Base-by-base conservation (phyloP, 2,797 vertebrate species). In the Pelobates cultripes region DNA sequence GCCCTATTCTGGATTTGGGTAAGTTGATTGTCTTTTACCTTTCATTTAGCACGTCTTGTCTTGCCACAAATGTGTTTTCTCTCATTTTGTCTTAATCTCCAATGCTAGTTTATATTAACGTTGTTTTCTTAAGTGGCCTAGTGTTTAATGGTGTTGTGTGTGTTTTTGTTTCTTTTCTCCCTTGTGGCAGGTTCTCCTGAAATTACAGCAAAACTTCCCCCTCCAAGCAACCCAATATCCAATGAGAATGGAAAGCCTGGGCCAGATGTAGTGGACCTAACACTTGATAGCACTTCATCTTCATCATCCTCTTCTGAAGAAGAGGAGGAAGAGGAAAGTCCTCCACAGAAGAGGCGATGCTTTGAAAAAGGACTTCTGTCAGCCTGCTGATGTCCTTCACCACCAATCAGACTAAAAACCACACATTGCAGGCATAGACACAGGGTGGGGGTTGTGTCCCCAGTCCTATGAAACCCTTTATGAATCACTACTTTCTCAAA, bases 361-460 rank as follows among this genome's bases (percentile, higher is more conserved):
- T 98, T 96, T 0, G 96, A 97, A 90, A 99, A 99, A 90, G 97
- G 97, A 91, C 93, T 99, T 88, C 97, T 99, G 88, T 97, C 98
- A 7, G 97, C 97, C 82, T 99, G 97, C 95, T 99, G 97, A 98
- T 91, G 83, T 83, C 42, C 4, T 12, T 79, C 73, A 70, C 82
- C 84, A 69, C 75, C 83, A 85, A 85, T 51, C 73, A 51, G 57
- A 13, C 89, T 89, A 88, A 88, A 82, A 88, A 89, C 87, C 86
- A 81, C 82, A 76, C 78, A 71, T 73, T 28, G n/a, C 40, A 78
- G 67, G 89, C 85, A 88, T 86, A 83, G 88, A 87, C 85, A 88
- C 88, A 87, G 3, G 55, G 12, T 51, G 10, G 55, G 44, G 47
- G 53, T 47, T 74, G 41, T 64, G 66, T 71, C 67, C 72, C 47